Percentiles rank a stretch among this genome's conserved stretches.
These are phyloP conservation scores for Australoheros facetus DNA, from an alignment of 2,797 vertebrate genomes.

Conservation along the genomic window DNA sequence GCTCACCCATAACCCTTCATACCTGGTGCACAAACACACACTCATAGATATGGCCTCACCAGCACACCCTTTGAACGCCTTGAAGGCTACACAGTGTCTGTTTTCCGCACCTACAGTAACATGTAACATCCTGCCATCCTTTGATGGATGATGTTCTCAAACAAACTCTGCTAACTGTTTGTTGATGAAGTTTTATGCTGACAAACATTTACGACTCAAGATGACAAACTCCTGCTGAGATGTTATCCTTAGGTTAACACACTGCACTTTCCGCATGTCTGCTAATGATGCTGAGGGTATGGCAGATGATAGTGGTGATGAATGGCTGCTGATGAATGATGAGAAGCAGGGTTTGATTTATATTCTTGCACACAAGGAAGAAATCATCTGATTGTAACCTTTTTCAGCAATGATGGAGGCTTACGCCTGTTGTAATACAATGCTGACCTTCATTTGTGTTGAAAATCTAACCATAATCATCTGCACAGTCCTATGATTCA, in stretches of 20 bases:
- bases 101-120: conserved; percentile 54
- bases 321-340: conserved; percentile 37
- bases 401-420: not conserved
- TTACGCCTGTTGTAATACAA: not conserved
- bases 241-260: conserved; percentile 45
- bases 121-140: conserved; percentile 73
- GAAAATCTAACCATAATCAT: not conserved
- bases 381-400: conserved; percentile 17
- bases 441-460: conserved; percentile 10
- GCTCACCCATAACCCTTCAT: conserved; percentile 62
- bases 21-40: conserved; percentile 50
- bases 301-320: conserved; percentile 23
- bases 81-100: conserved; percentile 62
- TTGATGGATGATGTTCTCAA: conserved; percentile 51
- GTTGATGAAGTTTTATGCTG: conserved; percentile 46
- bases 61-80: conserved; percentile 38
- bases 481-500: not conserved
- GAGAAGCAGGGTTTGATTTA: conserved; percentile 43
- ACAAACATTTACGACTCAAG: conserved; percentile 38
- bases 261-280: conserved; percentile 43
- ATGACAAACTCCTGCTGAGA: conserved; percentile 52
- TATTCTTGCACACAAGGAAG: conserved; percentile 19
- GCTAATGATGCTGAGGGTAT: conserved; percentile 69
- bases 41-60: conserved; percentile 19
- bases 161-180: conserved; percentile 27